These are phyloP conservation scores for Machimus rusticus DNA, from an alignment of 2,888 invertebrate species.

Conservation along the genomic window DNA sequence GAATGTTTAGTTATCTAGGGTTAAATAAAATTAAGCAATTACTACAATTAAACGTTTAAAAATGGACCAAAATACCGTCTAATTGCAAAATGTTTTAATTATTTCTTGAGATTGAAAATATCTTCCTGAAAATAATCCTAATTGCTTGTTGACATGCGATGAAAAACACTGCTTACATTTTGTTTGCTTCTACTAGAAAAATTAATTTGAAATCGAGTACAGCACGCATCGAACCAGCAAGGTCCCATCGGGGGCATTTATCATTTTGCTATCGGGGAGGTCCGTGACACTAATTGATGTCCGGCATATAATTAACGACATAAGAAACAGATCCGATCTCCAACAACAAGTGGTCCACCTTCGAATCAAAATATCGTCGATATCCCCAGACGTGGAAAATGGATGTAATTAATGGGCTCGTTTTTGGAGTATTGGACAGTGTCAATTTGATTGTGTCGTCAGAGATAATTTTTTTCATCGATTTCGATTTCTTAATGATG, in stretches of 20 bases:
- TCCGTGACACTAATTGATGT: not conserved
- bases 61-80: not conserved
- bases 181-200: not conserved
- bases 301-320: not conserved
- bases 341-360: not conserved
- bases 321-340: not conserved
- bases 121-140: not conserved
- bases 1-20: no score
- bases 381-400: not conserved
- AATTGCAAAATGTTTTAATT: not conserved
- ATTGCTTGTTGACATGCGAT: not conserved
- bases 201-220: not conserved
- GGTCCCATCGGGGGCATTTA: not conserved
- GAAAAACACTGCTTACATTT: not conserved
- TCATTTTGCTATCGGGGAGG: not conserved
- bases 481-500: constrained; percentile 4
- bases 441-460: constrained; percentile 4
- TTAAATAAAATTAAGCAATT: not conserved
- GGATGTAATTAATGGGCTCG: not conserved
- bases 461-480: not conserved
- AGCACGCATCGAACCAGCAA: not conserved
- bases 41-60: not conserved
- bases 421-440: not conserved
- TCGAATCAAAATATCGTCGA: not conserved
- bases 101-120: not conserved